Percentiles rank a stretch among this genome's conserved stretches.
These are phyloP conservation scores for Isaurus tuberculatus DNA, from an alignment of 92 coral and sea anemone genomes.

Conservation along the genomic window DNA sequence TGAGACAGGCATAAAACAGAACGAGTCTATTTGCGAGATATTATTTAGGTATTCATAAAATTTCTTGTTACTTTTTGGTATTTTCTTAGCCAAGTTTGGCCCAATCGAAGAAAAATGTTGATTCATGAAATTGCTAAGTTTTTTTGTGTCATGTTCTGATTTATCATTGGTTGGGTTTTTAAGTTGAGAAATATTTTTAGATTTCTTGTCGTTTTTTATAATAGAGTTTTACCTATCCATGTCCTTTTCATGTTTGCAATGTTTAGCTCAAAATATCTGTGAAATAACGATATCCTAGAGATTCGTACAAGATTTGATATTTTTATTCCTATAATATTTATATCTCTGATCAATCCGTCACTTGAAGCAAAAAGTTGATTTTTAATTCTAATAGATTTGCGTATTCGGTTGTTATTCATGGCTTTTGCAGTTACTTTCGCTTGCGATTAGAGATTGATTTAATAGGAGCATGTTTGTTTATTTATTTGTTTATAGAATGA, in stretches of 20 bases:
- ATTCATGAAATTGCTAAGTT: slow-evolving; percentile 39
- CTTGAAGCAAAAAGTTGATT: slow-evolving; percentile 47
- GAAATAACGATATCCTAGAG: too few relatives aligned
- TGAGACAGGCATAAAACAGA: slow-evolving; percentile 39
- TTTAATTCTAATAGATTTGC: slow-evolving; percentile 48
- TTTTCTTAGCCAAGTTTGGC: slow-evolving; percentile 26
- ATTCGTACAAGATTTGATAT: too few relatives aligned
- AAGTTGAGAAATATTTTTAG: slow-evolving; percentile 9
- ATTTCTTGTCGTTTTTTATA: slow-evolving; percentile 21
- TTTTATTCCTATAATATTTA: too few relatives aligned
- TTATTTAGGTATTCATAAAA: slow-evolving; percentile 36
- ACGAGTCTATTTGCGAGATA: slow-evolving; percentile 6
- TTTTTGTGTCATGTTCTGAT: slow-evolving; percentile 14
- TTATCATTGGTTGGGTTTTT: neutral
- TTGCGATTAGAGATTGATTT: slow-evolving; percentile 45
- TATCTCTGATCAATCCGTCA: neutral
- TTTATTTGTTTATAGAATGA: slow-evolving; percentile 40
- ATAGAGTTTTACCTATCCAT: slow-evolving; percentile 39
- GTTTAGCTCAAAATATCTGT: too few relatives aligned
- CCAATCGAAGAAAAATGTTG: slow-evolving; percentile 44
- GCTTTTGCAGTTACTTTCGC: slow-evolving; percentile 29
- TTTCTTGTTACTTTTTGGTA: slow-evolving; percentile 22
- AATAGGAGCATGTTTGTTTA: slow-evolving; percentile 57
- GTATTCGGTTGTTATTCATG: slow-evolving; percentile 52
- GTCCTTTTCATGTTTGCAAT: slow-evolving; percentile 38